Conservation (phyloP, 2,888 invertebrate species). For the Xestia sexstrigata region DNA sequence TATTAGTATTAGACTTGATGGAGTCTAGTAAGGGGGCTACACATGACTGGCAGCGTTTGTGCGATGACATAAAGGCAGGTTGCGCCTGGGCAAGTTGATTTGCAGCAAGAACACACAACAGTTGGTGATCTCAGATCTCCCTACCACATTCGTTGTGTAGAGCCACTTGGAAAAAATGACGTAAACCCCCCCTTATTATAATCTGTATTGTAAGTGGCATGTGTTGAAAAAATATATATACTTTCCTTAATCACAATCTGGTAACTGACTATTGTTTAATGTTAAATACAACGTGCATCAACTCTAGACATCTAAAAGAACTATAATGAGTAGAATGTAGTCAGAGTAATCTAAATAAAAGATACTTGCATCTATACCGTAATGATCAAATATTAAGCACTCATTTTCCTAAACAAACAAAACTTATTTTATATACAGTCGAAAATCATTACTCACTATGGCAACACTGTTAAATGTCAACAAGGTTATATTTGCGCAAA, state of each 20-base stretch:
- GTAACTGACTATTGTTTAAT: slow-evolving; percentile 87
- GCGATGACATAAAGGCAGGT: slow-evolving; percentile 14
- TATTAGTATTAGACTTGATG: slow-evolving; percentile 29
- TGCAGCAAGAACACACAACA: not conserved
- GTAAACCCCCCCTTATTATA: slow-evolving; percentile 43
- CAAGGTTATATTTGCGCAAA: slow-evolving; percentile 86
- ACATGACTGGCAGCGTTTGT: slow-evolving; percentile 18
- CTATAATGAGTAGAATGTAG: slow-evolving; percentile 73
- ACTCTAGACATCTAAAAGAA: slow-evolving; percentile 77
- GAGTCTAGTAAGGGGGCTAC: slow-evolving; percentile 13
- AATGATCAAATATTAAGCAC: slow-evolving; percentile 82
- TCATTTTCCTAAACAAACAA: slow-evolving; percentile 84
- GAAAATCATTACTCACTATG: slow-evolving; percentile 89
- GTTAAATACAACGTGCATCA: slow-evolving; percentile 79
- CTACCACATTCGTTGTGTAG: slow-evolving; percentile 11
- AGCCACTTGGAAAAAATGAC: slow-evolving; percentile 16
- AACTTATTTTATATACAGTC: slow-evolving; percentile 89
- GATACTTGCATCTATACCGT: slow-evolving; percentile 71
- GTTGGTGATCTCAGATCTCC: not conserved
- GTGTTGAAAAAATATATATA: slow-evolving; percentile 87
- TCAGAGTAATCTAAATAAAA: slow-evolving; percentile 76
- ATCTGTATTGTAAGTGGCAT: slow-evolving; percentile 65
- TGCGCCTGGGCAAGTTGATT: not conserved
- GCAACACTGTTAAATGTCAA: slow-evolving; percentile 90
- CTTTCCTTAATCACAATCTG: slow-evolving; percentile 84